These are phyloP conservation scores for Procavia capensis DNA, from an alignment of 2,113 vertebrate genomes.

Conservation along the genomic window DNA sequence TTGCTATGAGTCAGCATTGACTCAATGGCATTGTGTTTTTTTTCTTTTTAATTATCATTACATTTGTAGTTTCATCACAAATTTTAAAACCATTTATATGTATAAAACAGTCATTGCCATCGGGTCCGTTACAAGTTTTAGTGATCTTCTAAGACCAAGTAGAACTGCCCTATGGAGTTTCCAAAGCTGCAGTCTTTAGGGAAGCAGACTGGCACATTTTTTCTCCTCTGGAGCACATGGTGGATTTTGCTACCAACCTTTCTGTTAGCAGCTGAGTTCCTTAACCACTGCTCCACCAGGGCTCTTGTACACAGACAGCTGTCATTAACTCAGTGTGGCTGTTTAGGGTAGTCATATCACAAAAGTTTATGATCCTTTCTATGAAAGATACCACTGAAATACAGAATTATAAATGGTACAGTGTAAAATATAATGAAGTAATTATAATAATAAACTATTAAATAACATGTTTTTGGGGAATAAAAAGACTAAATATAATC, in stretches of 20 bases:
- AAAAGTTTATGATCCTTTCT: not conserved
- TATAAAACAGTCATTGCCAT: not conserved
- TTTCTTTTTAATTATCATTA: conserved; percentile 1
- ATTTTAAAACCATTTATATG: not conserved
- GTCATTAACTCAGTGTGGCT: not conserved
- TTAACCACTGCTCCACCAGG: too few species aligned
- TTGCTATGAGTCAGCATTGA: too few species aligned
- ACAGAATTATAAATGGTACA: not conserved
- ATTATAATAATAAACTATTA: conserved; percentile 8
- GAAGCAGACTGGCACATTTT: too few species aligned
- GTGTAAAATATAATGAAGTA: not conserved
- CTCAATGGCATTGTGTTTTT: too few species aligned
- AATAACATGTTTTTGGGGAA: not conserved
- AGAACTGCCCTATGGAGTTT: too few species aligned
- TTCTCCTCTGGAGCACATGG: too few species aligned
- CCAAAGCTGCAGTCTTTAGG: too few species aligned
- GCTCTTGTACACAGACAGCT: not conserved
- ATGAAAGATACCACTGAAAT: not conserved
- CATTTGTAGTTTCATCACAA: not conserved
- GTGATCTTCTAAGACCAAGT: too few species aligned
- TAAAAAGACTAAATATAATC: too few species aligned
- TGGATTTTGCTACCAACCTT: too few species aligned
- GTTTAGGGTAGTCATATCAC: not conserved
- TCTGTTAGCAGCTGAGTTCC: too few species aligned
- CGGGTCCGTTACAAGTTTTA: too few species aligned